Percentiles rank a stretch among this genome's conserved stretches.
Conservation (phyloP, 1,140 invertebrate genomes). For the Drosophila jambulina region DNA sequence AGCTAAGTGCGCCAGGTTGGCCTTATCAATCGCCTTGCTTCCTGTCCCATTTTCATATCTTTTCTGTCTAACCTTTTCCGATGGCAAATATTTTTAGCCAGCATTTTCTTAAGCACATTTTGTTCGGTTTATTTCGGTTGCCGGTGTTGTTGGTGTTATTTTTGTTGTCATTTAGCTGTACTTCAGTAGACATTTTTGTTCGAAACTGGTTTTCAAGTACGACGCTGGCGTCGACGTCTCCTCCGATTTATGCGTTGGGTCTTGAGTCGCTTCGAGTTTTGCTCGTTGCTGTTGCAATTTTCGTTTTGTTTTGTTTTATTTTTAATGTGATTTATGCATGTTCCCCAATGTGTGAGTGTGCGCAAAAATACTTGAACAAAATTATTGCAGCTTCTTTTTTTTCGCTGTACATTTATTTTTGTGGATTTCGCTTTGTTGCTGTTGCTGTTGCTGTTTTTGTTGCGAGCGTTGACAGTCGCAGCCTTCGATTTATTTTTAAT, state of each 20-base stretch:
- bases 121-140: constrained; percentile 36
- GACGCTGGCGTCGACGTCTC: constrained; percentile 44
- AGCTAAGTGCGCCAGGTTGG: not conserved
- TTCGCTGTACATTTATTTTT: constrained; percentile 31
- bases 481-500: constrained; percentile 84
- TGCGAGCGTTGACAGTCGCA: constrained; percentile 63
- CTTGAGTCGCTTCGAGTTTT: constrained; percentile 46
- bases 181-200: constrained; percentile 69
- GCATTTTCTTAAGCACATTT: constrained; percentile 39
- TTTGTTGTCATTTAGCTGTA: constrained; percentile 68
- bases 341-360: constrained; percentile 54
- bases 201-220: constrained; percentile 81
- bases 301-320: constrained; percentile 80
- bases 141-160: constrained; percentile 26
- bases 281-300: constrained; percentile 73
- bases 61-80: constrained; percentile 31
- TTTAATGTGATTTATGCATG: constrained; percentile 82
- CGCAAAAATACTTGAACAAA: constrained; percentile 75
- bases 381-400: constrained; percentile 80
- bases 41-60: constrained; percentile 46
- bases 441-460: constrained; percentile 26
- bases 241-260: constrained; percentile 76
- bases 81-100: constrained; percentile 43
- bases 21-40: constrained; percentile 38
- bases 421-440: constrained; percentile 11